Evolutionary conservation across 1,140 invertebrate species (phyloP).

Genomic region (Geopemphigus sp.): DNA sequence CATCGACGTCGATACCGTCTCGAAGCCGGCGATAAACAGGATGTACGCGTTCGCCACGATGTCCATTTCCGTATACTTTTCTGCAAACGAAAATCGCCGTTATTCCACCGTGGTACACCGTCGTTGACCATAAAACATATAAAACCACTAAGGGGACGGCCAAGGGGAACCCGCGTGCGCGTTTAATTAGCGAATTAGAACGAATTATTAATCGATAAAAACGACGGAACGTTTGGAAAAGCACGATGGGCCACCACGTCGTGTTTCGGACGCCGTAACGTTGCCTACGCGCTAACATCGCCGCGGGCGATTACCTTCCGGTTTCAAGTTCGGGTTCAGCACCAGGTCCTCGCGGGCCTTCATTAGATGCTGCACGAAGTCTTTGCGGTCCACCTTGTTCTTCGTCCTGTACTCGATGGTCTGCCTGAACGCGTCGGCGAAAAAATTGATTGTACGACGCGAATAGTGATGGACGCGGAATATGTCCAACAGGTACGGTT

Average conservation of each 20-base stretch:
- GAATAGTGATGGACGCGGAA: constrained; percentile 39
- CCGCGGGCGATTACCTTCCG: constrained; percentile 15
- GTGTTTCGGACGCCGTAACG: too few species aligned
- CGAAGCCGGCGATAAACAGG: constrained; percentile 61
- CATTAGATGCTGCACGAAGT: constrained; percentile 54
- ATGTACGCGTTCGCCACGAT: constrained; percentile 53
- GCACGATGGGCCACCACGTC: too few species aligned
- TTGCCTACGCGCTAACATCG: too few species aligned
- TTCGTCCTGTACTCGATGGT: constrained; percentile 53
- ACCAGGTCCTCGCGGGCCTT: constrained; percentile 32
- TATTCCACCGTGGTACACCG: too few species aligned
- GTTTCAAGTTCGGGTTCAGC: constrained; percentile 31
- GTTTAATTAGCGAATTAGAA: too few species aligned
- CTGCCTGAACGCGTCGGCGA: constrained; percentile 51
- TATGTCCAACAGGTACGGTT: constrained; percentile 46
- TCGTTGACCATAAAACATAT: too few species aligned
- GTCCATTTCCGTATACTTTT: constrained; percentile 48
- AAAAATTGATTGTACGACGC: constrained; percentile 52
- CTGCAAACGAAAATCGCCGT: neutral
- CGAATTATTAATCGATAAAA: too few species aligned
- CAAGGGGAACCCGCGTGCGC: too few species aligned
- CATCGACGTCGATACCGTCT: constrained; percentile 61
- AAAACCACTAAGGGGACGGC: too few species aligned
- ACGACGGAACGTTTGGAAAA: too few species aligned
- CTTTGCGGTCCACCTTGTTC: constrained; percentile 53